phyloP scores from a whole-genome alignment of 53 echinoderm and acorn worm species.

The Actinopyga echinites region DNA sequence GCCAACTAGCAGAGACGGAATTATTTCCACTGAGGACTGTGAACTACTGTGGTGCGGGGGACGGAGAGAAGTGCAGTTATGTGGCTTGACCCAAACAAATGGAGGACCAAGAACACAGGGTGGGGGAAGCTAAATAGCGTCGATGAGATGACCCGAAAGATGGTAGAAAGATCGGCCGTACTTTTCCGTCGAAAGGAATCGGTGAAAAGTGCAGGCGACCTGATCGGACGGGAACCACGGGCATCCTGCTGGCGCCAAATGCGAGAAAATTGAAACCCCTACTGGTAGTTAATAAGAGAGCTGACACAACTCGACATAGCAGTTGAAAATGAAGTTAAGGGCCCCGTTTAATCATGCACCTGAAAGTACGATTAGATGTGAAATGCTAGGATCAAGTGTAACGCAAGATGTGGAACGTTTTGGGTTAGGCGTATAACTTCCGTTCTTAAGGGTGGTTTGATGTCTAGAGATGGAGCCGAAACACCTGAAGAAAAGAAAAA shows the following conservation, averaged over 20 bases:
- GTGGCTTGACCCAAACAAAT: no score
- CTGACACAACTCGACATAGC: conserved; percentile 37
- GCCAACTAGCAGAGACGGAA: no score
- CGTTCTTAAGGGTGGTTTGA: conserved; percentile 11
- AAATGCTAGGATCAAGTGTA: conserved; percentile 1
- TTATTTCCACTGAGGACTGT: no score
- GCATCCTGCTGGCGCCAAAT: conserved; percentile 39
- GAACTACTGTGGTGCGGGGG: no score
- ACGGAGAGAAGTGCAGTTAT: no score
- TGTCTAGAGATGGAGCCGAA: conserved; percentile 10
- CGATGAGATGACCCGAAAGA: no score
- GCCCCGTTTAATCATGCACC: conserved; percentile 42
- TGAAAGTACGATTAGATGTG: conserved; percentile 32
- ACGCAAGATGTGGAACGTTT: conserved; percentile 8
- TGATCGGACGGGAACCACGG: conserved; percentile 9
- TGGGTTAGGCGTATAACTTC: conserved; percentile 10
- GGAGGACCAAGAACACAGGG: no score
- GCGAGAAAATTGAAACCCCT: conserved; percentile 50
- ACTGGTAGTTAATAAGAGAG: conserved; percentile 25
- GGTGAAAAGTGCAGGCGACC: conserved; percentile 38
- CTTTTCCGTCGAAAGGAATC: not conserved
- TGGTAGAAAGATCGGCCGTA: not conserved
- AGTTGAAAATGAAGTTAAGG: conserved; percentile 33
- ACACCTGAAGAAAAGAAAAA: conserved; percentile 22
- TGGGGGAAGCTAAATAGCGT: no score